These are phyloP conservation scores for Nibea albiflora DNA, from an alignment of 2,113 vertebrate species.

Conservation along the genomic window DNA sequence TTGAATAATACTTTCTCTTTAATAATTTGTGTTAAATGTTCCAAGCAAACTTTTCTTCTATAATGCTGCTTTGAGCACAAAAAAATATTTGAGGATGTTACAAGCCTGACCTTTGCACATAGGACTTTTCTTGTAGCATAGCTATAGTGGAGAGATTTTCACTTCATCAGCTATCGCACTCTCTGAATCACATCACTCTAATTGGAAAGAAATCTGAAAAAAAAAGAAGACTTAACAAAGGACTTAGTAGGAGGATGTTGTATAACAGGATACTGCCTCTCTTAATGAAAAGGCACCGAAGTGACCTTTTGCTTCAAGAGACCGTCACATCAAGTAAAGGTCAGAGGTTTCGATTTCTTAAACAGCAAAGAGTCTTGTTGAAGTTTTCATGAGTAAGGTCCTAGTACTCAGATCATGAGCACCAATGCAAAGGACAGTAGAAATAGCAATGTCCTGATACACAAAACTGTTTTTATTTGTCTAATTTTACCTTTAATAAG, in stretches of 20 bases:
- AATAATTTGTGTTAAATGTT: background rate
- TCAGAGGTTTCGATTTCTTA: constrained; percentile 29
- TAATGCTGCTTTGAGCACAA: background rate
- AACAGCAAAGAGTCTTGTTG: background rate
- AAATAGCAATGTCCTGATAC: background rate
- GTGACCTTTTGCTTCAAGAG: constrained; percentile 25
- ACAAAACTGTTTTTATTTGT: background rate
- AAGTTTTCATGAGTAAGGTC: background rate
- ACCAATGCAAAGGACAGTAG: background rate
- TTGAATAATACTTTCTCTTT: background rate
- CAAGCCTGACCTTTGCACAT: background rate
- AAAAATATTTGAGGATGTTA: background rate
- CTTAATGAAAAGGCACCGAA: constrained; percentile 12
- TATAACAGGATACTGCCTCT: background rate
- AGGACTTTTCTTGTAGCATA: background rate
- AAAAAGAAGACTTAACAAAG: background rate
- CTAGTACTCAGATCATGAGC: background rate
- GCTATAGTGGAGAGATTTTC: background rate
- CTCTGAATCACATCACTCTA: background rate
- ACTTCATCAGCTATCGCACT: background rate
- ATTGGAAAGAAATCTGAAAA: background rate
- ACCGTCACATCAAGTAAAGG: constrained; percentile 8
- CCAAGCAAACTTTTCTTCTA: background rate
- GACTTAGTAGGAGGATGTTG: background rate
- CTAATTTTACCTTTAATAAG: background rate